phyloP scores from a whole-genome alignment of 35 echinoderm and acorn worm species.

The Strongylocentrotus purpuratus region DNA sequence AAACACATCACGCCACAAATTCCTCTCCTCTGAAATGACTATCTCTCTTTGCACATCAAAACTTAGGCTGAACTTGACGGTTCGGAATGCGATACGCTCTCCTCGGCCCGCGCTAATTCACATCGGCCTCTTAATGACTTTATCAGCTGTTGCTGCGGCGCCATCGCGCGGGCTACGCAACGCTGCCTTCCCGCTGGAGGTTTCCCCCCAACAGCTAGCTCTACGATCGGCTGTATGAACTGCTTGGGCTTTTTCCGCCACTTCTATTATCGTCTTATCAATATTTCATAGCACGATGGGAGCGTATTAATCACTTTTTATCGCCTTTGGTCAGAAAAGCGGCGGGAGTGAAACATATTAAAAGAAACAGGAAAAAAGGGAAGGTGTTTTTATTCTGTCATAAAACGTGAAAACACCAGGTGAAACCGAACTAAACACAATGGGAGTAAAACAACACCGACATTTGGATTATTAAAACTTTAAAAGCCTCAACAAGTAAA shows the following conservation, averaged over 20 bases:
- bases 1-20: neutral
- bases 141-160: slow-evolving; percentile 20
- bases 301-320: slow-evolving; percentile 42
- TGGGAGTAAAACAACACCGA: neutral
- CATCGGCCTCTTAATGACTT: slow-evolving; percentile 31
- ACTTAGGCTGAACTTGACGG: slow-evolving; percentile 13
- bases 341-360: slow-evolving; percentile 2
- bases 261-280: slow-evolving; percentile 7
- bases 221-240: neutral
- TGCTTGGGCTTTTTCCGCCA: neutral
- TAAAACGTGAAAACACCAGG: slow-evolving; percentile 9
- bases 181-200: slow-evolving; percentile 18
- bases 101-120: slow-evolving; percentile 26
- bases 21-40: neutral
- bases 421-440: neutral
- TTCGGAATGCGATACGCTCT: neutral
- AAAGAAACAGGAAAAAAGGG: neutral
- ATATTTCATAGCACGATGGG: slow-evolving; percentile 36
- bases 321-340: slow-evolving; percentile 24
- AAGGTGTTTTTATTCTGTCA: slow-evolving; percentile 29
- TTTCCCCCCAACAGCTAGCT: neutral
- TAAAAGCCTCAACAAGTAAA: neutral
- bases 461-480: neutral
- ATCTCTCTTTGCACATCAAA: slow-evolving; percentile 39
- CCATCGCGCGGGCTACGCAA: neutral